A percentile compares a stretch with the other conserved stretches of the same genome.
phyloP scores from a whole-genome alignment of 2,888 invertebrate species.

The Mythimna loreyi region DNA sequence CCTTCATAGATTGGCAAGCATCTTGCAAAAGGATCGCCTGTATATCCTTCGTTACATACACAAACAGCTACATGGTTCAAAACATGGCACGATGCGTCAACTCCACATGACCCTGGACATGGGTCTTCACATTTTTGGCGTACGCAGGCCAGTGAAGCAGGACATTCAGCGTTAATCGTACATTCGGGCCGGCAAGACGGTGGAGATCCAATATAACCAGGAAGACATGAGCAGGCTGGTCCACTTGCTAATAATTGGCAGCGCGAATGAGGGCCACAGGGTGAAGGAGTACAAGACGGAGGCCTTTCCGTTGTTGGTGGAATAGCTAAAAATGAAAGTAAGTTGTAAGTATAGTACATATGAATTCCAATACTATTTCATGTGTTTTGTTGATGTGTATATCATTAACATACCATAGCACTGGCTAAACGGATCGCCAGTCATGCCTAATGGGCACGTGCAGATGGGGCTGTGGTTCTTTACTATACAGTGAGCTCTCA shows the following conservation, averaged over 20 bases:
- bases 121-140: constrained; percentile 95
- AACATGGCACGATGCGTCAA: constrained; percentile 95
- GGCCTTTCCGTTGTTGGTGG: constrained; percentile 91
- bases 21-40: constrained; percentile 95
- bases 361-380: not conserved
- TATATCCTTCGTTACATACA: constrained; percentile 93
- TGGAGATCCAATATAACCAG: constrained; percentile 95
- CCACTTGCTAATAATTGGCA: constrained; percentile 94
- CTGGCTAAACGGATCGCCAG: constrained; percentile 96
- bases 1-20: constrained; percentile 91
- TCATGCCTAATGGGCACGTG: constrained; percentile 95
- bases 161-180: constrained; percentile 95
- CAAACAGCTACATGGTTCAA: constrained; percentile 96
- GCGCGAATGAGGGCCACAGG: constrained; percentile 96
- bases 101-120: constrained; percentile 95
- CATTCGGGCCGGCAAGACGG: constrained; percentile 96
- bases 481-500: constrained; percentile 95
- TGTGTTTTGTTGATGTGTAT: constrained; percentile 1
- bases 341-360: constrained; percentile 15
- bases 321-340: constrained; percentile 73
- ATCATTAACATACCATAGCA: constrained; percentile 92
- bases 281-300: constrained; percentile 95
- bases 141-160: constrained; percentile 94
- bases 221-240: constrained; percentile 95
- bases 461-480: constrained; percentile 97